Base-by-base conservation (phyloP, 1,140 invertebrate genomes). In the Arion vulgaris region DNA sequence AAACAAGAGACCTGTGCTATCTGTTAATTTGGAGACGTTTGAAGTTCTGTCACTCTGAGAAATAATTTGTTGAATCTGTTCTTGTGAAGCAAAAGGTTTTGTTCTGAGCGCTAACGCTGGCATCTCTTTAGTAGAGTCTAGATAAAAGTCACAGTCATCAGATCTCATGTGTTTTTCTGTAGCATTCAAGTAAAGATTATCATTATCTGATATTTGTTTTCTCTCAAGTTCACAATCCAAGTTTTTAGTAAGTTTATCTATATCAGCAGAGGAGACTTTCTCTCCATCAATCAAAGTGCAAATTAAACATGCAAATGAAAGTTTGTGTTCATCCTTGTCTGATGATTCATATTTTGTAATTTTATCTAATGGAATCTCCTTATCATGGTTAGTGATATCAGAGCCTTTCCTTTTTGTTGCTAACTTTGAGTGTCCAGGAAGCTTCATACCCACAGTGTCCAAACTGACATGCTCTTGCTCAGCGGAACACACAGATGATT, bases 61-160 rank as follows among this genome's bases (percentile, higher is more conserved):
- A 32, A 68, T 7, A 26, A 66, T n/a, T 39, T 36, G 38, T 45
- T 57, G 17, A 1, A 78, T 68, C 17, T 23, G 34, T 36, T 78
- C 38, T 28, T 66, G 51, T 41, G 62, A 68, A 17, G 76, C n/a
- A 39, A 62, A 45, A 11, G 57, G 7, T 41, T 57, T 34, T 23
- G 28, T 57, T 19, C 57, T 78, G 17, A 78, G 39, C 7, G 17
- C 32, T 7, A 36, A 39, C 7, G 76, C 49, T 15, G 51, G 62
- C 49, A 78, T 51, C 38, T 78, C 57, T 66, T 78, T 78, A 36
- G 76, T 78, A 39, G 51, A 78, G 49, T 78, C 76, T 28, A 78
- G 1, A 68, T n/a, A 78, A 34, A 41, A 26, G 2, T 73, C 71
- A 38, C 2, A 38, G 7, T 73, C 71, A 73, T 39, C 41, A 39